Evolutionary conservation across 1,140 invertebrate species (phyloP), one percentile per base, ranked within the genome.

Genomic region (Brachionus paranguensis): DNA sequence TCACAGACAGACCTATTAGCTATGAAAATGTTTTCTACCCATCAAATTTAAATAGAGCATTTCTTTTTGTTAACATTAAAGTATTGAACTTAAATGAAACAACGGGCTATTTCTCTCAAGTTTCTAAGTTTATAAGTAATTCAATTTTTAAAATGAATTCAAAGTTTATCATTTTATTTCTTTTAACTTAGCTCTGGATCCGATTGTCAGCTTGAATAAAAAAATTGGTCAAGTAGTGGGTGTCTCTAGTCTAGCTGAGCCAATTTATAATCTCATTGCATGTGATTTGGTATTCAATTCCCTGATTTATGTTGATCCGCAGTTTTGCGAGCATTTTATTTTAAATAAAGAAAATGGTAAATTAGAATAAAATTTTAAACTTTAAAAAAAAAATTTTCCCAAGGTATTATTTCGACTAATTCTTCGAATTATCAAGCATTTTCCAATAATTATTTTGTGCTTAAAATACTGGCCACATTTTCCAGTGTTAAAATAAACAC

Each of bases 261-360:
- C 78, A 7, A 64, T 37, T 20, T 81, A 81, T 27, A n/a, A 43
- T 64, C 3, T 81, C 33, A 12, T 33, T 14, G 12, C 27, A 81
- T 76, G 78, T 24, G 53, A 81, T 33, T 81, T 81, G 17, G 47
- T 76, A 14, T 76, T 41, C 10, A 47, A 76, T 27, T 14, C 72
- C 2, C 8, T 76, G 7, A 76, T 29, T 50, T 76, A 50, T 29
- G 47, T 50, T 50, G 72, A 76, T 14, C 20, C 24, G 4, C 72
- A 76, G 27, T 76, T 76, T 76, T 76, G 72, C 47, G 72, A 76
- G 24, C 27, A 53, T 20, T 76, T 76, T 55, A 64, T 37, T 37
- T n/a, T 81, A 11, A 17, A 81, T 68, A 37, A 14, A 11, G 27
- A 81, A 43, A 64, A 17, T 47, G 74, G 74, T 78, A 55, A 17